A percentile compares a stretch with the other conserved stretches of the same genome.
phyloP scores from a whole-genome alignment of 2,797 vertebrate genomes.

The Pseudochromis fuscus region DNA sequence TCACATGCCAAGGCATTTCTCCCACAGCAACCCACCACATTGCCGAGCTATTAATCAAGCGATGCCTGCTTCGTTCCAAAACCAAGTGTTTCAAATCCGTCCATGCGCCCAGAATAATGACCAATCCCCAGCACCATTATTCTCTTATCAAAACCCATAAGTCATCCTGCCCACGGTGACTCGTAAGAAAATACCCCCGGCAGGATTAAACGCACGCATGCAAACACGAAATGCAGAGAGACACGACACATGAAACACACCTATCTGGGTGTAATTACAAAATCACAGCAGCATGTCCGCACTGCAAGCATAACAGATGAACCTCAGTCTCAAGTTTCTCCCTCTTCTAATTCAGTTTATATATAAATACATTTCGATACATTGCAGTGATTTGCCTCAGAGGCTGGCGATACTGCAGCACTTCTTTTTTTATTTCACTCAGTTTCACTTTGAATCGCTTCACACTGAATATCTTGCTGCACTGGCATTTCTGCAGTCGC shows the following conservation, averaged over 20 bases:
- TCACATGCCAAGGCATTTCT: conserved; percentile 31
- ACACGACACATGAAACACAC: conserved; percentile 35
- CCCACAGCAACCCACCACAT: conserved; percentile 25
- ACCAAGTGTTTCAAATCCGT: conserved; percentile 68
- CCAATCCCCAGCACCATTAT: conserved; percentile 74
- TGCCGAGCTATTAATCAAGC: conserved; percentile 66
- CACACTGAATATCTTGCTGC: conserved; percentile 64
- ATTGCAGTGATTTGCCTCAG: conserved; percentile 43
- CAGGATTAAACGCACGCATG: conserved; percentile 31
- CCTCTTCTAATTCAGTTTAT: conserved; percentile 1
- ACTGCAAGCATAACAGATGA: conserved; percentile 45
- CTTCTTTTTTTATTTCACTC: conserved; percentile 16
- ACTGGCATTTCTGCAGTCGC: conserved; percentile 63
- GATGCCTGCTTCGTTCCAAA: conserved; percentile 42
- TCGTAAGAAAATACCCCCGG: conserved; percentile 43
- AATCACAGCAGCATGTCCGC: conserved; percentile 51
- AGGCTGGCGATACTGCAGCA: conserved; percentile 40
- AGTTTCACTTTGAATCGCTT: conserved; percentile 68
- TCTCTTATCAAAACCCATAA: conserved; percentile 81
- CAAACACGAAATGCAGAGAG: conserved; percentile 42
- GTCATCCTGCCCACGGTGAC: conserved; percentile 75
- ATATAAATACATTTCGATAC: conserved; percentile 27
- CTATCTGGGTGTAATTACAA: conserved; percentile 50
- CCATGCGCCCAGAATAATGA: conserved; percentile 68
- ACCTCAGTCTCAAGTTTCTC: conserved; percentile 18